A percentile compares a stretch with the other conserved stretches of the same genome.
These are phyloP conservation scores for Melanargia galathea DNA, from an alignment of 2,888 invertebrate genomes.

Conservation along the genomic window DNA sequence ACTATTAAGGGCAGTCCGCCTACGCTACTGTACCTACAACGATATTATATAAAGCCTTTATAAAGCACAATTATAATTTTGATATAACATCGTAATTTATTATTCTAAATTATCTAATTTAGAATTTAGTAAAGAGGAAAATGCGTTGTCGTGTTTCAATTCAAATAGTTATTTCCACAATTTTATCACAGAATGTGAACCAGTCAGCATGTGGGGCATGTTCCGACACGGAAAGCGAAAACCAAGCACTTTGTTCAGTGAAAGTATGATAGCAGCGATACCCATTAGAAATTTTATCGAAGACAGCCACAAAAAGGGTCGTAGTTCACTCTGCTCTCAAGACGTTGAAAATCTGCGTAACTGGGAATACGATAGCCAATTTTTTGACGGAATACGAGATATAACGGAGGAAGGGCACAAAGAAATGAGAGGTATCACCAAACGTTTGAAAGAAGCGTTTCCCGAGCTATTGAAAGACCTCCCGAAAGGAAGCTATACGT, in stretches of 20 bases:
- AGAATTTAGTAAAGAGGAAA: too few species aligned
- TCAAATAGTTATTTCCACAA: too few species aligned
- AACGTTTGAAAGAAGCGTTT: constrained; percentile 62
- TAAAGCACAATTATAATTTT: too few species aligned
- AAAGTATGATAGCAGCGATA: constrained; percentile 57
- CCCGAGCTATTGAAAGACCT: constrained; percentile 74
- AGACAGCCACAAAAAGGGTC: constrained; percentile 59
- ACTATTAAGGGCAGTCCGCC: too few species aligned
- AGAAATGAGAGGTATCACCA: constrained; percentile 85
- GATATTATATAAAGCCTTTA: too few species aligned
- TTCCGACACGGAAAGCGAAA: constrained; percentile 63
- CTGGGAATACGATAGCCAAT: constrained; percentile 54
- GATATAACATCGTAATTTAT: too few species aligned
- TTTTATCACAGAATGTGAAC: constrained; percentile 58
- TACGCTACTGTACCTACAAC: too few species aligned
- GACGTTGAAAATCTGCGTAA: constrained; percentile 65
- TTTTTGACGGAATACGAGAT: constrained; percentile 55
- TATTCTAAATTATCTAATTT: too few species aligned
- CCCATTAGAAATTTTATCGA: constrained; percentile 55
- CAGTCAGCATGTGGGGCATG: constrained; percentile 67
- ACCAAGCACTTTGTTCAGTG: constrained; percentile 50
- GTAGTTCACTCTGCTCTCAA: constrained; percentile 68
- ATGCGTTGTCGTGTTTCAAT: neutral
- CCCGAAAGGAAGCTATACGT: constrained; percentile 72
- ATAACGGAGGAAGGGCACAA: constrained; percentile 75